Evolutionary conservation across 1,140 invertebrate genomes (phyloP).

Genomic region (Platyura marginata): DNA sequence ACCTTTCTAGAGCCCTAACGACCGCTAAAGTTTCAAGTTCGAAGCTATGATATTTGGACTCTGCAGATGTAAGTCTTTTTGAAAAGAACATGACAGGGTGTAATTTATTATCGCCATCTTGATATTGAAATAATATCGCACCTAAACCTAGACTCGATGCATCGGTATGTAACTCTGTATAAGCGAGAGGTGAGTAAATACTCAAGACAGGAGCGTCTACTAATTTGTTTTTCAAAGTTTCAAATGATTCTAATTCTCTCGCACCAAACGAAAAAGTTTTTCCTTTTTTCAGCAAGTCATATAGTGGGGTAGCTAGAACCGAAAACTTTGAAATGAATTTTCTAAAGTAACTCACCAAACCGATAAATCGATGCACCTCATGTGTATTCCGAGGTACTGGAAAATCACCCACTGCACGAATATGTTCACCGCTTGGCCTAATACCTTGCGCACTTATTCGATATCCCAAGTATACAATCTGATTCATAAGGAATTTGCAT

Average conservation of each 20-base stretch:
- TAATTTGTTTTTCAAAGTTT: constrained; percentile 4
- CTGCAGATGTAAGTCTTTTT: constrained; percentile 13
- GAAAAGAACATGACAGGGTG: constrained; percentile 16
- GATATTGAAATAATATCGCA: too few relatives aligned
- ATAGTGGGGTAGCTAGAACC: constrained; percentile 12
- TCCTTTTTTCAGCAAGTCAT: constrained; percentile 13
- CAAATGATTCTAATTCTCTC: constrained; percentile 2
- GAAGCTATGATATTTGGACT: too few relatives aligned
- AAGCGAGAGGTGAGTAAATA: constrained; percentile 3
- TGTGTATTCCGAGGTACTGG: constrained; percentile 9
- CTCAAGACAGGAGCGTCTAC: constrained; percentile 5
- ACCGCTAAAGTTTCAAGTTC: too few relatives aligned
- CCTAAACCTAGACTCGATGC: constrained; percentile 12
- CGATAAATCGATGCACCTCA: constrained; percentile 18
- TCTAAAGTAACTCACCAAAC: too few relatives aligned
- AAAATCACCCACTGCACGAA: constrained; percentile 14
- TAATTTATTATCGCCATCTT: constrained; percentile 7
- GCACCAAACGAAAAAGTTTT: constrained; percentile 3
- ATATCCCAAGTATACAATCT: constrained; percentile 19
- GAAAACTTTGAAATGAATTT: constrained; percentile 16
- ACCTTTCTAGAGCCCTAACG: too few relatives aligned
- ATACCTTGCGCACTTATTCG: constrained; percentile 9
- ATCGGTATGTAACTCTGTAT: constrained; percentile 10
- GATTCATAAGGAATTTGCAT: constrained; percentile 11
- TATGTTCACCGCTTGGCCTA: constrained; percentile 11